Evolutionary conservation across 2,888 invertebrate species (phyloP).

Genomic region (Oconnorella tubifera): DNA sequence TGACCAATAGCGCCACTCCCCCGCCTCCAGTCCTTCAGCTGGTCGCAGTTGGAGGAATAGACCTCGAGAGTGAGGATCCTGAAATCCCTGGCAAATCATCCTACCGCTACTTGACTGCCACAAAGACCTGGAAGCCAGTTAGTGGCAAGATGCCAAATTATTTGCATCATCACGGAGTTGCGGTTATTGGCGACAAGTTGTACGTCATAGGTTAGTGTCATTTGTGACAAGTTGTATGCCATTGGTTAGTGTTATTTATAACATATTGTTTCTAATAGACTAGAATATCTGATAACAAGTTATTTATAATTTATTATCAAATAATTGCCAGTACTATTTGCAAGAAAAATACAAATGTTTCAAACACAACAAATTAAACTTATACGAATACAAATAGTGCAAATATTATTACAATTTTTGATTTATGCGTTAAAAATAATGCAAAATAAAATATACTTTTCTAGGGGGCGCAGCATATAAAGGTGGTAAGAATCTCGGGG

Average conservation of each 20-base stretch:
- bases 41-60: constrained; percentile 40
- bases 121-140: constrained; percentile 36
- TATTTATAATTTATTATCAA: no score
- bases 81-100: constrained; percentile 24
- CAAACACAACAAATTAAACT: no score
- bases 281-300: constrained; percentile 29
- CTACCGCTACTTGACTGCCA: not conserved
- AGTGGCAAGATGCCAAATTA: constrained; percentile 37
- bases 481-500: constrained; percentile 27
- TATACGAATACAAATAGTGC: no score
- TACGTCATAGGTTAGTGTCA: constrained; percentile 39
- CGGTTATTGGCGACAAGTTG: constrained; percentile 35
- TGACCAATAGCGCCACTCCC: no score
- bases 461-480: constrained; percentile 26
- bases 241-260: constrained; percentile 38
- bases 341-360: no score
- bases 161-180: constrained; percentile 40
- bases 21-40: no score
- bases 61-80: constrained; percentile 32
- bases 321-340: no score
- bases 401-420: no score
- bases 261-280: constrained; percentile 41
- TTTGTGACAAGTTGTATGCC: constrained; percentile 38
- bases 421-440: no score
- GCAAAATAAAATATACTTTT: no score